Conservation (phyloP, 2,888 invertebrate species). For the Molanna angustata region DNA sequence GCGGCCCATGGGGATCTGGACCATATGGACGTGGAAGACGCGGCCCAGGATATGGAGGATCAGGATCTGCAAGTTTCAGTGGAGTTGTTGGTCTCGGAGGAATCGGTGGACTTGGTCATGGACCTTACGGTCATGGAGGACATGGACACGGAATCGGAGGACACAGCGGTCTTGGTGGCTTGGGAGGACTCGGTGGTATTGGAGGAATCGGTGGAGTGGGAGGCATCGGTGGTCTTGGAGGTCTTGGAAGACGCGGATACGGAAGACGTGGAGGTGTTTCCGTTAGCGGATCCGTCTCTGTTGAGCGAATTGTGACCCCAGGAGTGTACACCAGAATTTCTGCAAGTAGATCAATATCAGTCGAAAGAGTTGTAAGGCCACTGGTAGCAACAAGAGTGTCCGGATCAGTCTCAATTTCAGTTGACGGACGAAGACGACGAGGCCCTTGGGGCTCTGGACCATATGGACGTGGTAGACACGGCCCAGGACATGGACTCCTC, state of each 20-base stretch:
- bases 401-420: too few relatives aligned
- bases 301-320: too few relatives aligned
- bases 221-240: neutral
- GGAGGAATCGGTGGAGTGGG: neutral
- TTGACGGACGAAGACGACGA: too few relatives aligned
- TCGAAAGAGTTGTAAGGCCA: too few relatives aligned
- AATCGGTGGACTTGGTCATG: neutral
- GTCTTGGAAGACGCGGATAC: too few relatives aligned
- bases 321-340: too few relatives aligned
- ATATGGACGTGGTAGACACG: too few relatives aligned
- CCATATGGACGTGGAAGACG: neutral
- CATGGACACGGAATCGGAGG: neutral
- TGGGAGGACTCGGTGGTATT: neutral
- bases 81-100: neutral
- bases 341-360: too few relatives aligned
- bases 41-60: conserved; percentile 4
- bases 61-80: neutral
- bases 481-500: too few relatives aligned
- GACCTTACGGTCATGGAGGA: neutral
- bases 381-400: too few relatives aligned
- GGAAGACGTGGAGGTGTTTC: neutral
- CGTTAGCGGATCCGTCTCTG: neutral
- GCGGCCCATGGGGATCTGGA: conserved; percentile 3
- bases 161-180: neutral
- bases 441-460: too few relatives aligned